Conservation (phyloP, 1,140 invertebrate species). For the Kradibia gibbosae region DNA sequence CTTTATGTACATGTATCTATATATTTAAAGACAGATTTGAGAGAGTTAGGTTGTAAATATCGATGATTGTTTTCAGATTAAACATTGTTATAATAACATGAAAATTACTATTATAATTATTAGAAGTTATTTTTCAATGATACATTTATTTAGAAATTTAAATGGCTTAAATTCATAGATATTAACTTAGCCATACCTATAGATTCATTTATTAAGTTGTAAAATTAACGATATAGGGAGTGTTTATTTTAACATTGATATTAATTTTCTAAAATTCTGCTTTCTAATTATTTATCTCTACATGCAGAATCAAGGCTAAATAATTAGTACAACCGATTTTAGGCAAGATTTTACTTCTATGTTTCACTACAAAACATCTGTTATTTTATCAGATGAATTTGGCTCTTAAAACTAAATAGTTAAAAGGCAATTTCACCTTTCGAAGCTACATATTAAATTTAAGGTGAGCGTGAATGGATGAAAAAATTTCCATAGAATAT, state of each 20-base stretch:
- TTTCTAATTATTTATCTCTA: background rate
- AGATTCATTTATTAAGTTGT: no score
- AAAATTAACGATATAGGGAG: no score
- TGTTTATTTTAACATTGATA: no score
- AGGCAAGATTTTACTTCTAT: background rate
- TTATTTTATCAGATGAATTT: background rate
- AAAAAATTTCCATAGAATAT: background rate
- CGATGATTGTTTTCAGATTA: background rate
- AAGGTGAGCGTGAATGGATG: background rate
- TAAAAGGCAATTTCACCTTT: background rate
- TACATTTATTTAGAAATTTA: no score
- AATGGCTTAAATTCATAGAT: no score
- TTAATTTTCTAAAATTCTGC: no score
- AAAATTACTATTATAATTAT: no score
- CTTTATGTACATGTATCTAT: background rate
- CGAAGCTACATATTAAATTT: background rate
- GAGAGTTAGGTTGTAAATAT: background rate
- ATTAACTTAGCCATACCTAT: no score
- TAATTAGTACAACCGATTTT: background rate
- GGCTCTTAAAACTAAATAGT: background rate
- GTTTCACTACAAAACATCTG: background rate
- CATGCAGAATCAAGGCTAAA: background rate
- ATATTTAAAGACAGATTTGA: background rate
- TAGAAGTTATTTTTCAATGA: no score
- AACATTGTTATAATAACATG: no score